A percentile compares a stretch with the other conserved stretches of the same genome.
These are phyloP conservation scores for Platygyra sinensis DNA, from an alignment of 64 coral and sea anemone genomes.

Conservation along the genomic window DNA sequence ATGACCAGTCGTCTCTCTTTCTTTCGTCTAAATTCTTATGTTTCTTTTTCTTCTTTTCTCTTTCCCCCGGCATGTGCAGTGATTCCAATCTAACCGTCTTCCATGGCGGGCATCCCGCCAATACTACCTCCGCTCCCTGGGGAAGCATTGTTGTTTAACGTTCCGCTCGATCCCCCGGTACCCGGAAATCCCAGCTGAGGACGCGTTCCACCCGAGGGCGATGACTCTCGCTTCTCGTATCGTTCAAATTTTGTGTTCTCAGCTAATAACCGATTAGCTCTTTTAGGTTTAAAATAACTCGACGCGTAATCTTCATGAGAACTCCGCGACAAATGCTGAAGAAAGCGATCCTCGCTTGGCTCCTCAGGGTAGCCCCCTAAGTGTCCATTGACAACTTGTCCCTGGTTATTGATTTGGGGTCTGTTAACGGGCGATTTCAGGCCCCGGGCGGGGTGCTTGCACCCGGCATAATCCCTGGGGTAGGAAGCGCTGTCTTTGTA, in stretches of 20 bases:
- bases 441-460: constrained; percentile 21
- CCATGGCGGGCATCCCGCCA: background rate
- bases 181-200: constrained; percentile 18
- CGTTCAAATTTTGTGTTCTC: constrained; percentile 63
- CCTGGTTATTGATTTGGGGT: constrained; percentile 74
- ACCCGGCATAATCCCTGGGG: constrained; percentile 83
- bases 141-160: constrained; percentile 1
- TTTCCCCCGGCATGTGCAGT: constrained; percentile 51
- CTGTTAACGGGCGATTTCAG: constrained; percentile 76
- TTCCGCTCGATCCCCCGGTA: background rate
- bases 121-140: constrained; percentile 30
- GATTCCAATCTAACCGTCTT: constrained; percentile 68
- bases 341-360: constrained; percentile 75
- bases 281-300: constrained; percentile 92
- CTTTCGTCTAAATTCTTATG: constrained; percentile 36
- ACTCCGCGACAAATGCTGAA: constrained; percentile 73
- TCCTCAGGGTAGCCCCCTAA: constrained; percentile 65
- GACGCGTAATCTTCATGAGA: constrained; percentile 71
- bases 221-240: constrained; percentile 43
- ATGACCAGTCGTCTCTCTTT: constrained; percentile 24
- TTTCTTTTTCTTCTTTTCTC: constrained; percentile 63
- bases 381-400: constrained; percentile 81
- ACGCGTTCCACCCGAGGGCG: constrained; percentile 42
- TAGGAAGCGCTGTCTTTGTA: constrained; percentile 81
- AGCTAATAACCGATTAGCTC: constrained; percentile 84